These are phyloP conservation scores for Alosa alosa DNA, from an alignment of 2,113 vertebrate genomes.

Conservation along the genomic window DNA sequence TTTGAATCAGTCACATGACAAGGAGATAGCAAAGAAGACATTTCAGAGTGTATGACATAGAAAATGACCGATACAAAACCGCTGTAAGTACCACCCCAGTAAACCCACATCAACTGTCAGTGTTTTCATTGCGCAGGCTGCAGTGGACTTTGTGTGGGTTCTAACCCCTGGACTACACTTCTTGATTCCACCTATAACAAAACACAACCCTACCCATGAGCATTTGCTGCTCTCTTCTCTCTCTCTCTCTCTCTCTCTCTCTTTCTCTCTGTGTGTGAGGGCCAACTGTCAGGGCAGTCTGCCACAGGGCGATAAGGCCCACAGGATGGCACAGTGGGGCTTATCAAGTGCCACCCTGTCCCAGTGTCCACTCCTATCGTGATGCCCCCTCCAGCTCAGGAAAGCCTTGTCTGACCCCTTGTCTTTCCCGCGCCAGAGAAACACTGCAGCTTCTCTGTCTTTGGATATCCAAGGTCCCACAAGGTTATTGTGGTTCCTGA, in stretches of 20 bases:
- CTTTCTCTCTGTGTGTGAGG: neutral
- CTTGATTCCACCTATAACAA: neutral
- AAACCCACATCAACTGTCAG: too few species aligned
- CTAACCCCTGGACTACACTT: too few species aligned
- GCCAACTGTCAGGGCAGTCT: neutral
- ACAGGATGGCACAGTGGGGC: conserved; percentile 52
- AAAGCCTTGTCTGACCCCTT: conserved; percentile 47
- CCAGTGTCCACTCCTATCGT: conserved; percentile 54
- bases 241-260: neutral
- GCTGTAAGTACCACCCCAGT: too few species aligned
- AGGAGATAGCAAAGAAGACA: too few species aligned
- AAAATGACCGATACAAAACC: too few species aligned
- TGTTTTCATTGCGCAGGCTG: too few species aligned
- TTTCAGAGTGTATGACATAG: too few species aligned
- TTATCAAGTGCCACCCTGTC: conserved; percentile 58
- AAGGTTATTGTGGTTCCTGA: neutral
- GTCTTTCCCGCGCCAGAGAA: conserved; percentile 47
- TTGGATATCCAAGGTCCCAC: neutral
- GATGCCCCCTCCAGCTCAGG: conserved; percentile 32
- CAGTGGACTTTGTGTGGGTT: too few species aligned
- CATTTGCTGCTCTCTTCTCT: neutral
- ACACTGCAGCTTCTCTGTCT: neutral
- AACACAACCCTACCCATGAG: neutral
- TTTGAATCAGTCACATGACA: neutral
- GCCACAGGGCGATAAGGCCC: conserved; percentile 58